These are phyloP conservation scores for Drosophila willistoni DNA, from an alignment of 1,140 invertebrate genomes.

Conservation along the genomic window DNA sequence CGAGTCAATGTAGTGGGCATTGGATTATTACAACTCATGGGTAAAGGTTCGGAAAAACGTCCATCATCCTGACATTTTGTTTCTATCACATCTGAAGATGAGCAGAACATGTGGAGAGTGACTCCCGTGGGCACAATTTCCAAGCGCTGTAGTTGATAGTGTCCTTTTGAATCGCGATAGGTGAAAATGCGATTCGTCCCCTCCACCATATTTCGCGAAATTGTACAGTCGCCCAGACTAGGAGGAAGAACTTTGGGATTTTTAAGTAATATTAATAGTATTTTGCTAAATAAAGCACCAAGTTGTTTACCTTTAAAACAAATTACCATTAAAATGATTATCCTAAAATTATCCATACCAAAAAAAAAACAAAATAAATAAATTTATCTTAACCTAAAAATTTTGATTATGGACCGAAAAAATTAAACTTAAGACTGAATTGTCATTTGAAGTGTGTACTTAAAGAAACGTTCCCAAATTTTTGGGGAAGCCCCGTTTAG, in stretches of 20 bases:
- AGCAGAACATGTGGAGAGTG: constrained; percentile 50
- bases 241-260: not conserved
- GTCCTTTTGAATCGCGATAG: constrained; percentile 47
- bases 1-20: constrained; percentile 29
- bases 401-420: not conserved
- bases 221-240: constrained; percentile 26
- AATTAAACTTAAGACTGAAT: not conserved
- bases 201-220: constrained; percentile 38
- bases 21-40: constrained; percentile 47
- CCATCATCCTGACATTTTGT: constrained; percentile 43
- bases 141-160: constrained; percentile 45
- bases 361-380: not conserved
- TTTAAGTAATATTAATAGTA: not conserved
- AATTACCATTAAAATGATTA: not conserved
- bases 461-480: not conserved
- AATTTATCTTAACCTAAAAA: not conserved
- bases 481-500: not conserved
- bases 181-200: constrained; percentile 51
- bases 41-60: constrained; percentile 24
- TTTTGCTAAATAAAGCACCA: not conserved
- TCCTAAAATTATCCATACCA: not conserved
- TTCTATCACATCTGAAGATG: constrained; percentile 27
- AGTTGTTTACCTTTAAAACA: not conserved
- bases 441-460: not conserved
- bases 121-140: constrained; percentile 45